Percentiles rank a stretch among this genome's conserved stretches.
These are phyloP conservation scores for Ariolimax columbianus DNA, from an alignment of 2,888 invertebrate genomes.

Conservation along the genomic window DNA sequence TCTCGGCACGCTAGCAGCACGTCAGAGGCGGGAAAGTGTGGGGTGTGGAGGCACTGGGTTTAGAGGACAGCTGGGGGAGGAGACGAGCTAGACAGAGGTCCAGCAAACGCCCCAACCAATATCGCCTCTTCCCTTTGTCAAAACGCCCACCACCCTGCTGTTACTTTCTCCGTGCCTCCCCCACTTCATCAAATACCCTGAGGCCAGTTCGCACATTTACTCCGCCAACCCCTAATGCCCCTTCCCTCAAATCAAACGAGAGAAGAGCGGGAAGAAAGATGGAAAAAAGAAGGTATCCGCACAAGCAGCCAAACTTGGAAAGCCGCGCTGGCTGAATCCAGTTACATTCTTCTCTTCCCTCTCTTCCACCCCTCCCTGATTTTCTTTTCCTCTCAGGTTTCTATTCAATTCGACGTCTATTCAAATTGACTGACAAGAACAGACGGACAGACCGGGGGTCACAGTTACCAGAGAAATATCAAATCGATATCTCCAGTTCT, in stretches of 20 bases:
- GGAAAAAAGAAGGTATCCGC: neutral
- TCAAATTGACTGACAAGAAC: constrained; percentile 35
- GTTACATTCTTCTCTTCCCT: constrained; percentile 23
- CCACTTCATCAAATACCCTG: neutral
- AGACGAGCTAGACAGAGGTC: neutral
- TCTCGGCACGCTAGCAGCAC: neutral
- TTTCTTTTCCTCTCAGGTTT: neutral
- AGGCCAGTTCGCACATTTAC: neutral
- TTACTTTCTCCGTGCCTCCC: neutral
- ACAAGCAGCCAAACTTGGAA: constrained; percentile 45
- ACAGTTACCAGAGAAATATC: neutral
- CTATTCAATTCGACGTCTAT: constrained; percentile 33
- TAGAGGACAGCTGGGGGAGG: neutral
- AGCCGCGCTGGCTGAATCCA: constrained; percentile 36
- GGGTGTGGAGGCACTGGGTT: neutral
- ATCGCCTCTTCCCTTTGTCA: neutral
- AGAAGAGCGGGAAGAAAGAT: neutral
- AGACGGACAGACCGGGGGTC: neutral
- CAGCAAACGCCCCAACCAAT: neutral
- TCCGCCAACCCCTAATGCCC: neutral
- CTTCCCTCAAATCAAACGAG: neutral
- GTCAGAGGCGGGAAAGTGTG: neutral
- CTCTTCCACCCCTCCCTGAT: no score
- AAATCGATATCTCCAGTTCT: constrained; percentile 21
- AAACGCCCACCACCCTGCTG: neutral